Evolutionary conservation across 2,888 invertebrate genomes (phyloP).

Genomic region (Epiblema foenella): DNA sequence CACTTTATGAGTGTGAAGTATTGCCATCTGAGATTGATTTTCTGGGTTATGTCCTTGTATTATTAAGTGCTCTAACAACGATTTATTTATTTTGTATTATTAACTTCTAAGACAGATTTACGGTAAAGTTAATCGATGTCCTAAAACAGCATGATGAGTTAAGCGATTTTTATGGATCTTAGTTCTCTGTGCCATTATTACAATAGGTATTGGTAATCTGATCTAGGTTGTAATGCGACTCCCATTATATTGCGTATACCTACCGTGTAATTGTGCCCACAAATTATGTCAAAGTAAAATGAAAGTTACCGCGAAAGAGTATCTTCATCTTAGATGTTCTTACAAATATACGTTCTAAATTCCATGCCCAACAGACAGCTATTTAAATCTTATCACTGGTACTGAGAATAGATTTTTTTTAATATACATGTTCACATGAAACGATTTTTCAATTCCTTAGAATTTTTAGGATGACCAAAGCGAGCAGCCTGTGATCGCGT

Average conservation of each 20-base stretch:
- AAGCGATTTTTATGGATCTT: background rate
- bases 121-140: background rate
- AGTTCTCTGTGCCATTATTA: background rate
- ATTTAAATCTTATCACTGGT: background rate
- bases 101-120: background rate
- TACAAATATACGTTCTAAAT: background rate
- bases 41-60: background rate
- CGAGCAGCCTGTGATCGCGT: too few relatives aligned
- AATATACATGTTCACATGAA: background rate
- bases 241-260: background rate
- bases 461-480: too few relatives aligned
- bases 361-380: constrained; percentile 2
- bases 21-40: background rate
- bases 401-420: background rate
- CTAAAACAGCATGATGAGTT: background rate
- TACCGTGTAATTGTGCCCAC: too few relatives aligned
- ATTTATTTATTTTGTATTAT: too few relatives aligned
- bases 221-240: background rate
- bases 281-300: background rate
- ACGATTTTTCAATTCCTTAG: constrained; percentile 16
- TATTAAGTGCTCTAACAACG: constrained; percentile 3
- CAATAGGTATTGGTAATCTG: background rate
- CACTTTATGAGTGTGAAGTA: too few relatives aligned
- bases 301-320: background rate
- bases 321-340: background rate